Evolutionary conservation across 2,888 invertebrate genomes (phyloP), one percentile per base, ranked within the genome.

Genomic region (Phrixothrix hirtus): DNA sequence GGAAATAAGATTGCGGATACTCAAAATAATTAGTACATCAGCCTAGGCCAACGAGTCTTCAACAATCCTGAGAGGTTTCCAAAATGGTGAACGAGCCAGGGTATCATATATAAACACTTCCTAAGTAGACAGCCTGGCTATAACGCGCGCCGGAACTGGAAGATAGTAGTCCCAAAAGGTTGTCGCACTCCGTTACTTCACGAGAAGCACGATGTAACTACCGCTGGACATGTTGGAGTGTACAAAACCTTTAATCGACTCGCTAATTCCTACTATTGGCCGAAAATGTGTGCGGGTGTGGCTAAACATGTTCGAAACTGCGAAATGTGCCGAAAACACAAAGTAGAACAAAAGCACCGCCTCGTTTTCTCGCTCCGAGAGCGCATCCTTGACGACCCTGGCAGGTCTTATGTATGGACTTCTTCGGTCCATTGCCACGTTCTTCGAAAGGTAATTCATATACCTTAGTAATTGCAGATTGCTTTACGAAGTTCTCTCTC

Each of bases 361-460:
- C 9, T 5, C n/a, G 27, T 2, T 11, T 9, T 27, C 27, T 10
- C 10, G 2, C 2, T 27, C 2, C 10, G 27, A 10, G 27, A 11
- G 10, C 4, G 10, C n/a, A n/a, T n/a, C n/a, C n/a, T n/a, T n/a
- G n/a, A n/a, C n/a, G 10, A 27, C 31, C 31, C 2, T 63, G 62
- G 61, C 52, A 58, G 30, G 31, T 56, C 10, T 39, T 64, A 7
- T 32, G 48, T 9, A 47, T 35, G 1, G 62, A 64, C 43, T 10
- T 59, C 2, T 29, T 63, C n/a, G 62, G 62, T 0, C 65, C 60
- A 5, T 43, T 61, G 7, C 63, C 60, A 4, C 25, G 49, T 11
- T 44, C 53, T 11, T 37, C 26, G 2, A 35, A 21, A 11, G 53
- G 55, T 2, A 37, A 46, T 36, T n/a, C 10, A 9, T 61, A 54